A percentile compares a stretch with the other conserved stretches of the same genome.
Conservation (phyloP, 2,113 vertebrate genomes). For the Paedocypris sp. region DNA sequence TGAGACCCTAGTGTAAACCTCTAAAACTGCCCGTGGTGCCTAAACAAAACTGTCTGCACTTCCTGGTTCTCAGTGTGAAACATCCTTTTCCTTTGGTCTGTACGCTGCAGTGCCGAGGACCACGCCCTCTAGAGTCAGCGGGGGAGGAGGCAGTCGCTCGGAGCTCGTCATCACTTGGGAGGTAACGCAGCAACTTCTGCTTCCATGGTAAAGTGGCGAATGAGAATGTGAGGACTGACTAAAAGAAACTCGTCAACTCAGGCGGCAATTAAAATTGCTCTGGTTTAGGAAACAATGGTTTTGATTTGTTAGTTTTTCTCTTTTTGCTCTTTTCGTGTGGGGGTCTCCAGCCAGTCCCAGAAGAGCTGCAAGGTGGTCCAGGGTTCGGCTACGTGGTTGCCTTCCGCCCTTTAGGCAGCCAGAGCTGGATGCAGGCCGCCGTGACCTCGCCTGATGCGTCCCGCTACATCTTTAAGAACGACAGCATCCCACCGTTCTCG, state of each 20-base stretch:
- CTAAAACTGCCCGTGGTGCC: not conserved
- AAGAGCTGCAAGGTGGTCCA: slow-evolving; percentile 85
- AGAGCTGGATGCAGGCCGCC: slow-evolving; percentile 91
- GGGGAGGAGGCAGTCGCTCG: slow-evolving; percentile 84
- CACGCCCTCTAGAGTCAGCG: slow-evolving; percentile 81
- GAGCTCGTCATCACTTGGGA: slow-evolving; percentile 96
- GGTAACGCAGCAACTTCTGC: slow-evolving; percentile 54
- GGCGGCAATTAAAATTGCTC: not conserved
- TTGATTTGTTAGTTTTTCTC: too few species aligned
- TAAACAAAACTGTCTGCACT: not conserved
- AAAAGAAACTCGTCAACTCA: not conserved
- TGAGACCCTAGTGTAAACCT: too few species aligned
- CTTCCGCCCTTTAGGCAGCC: slow-evolving; percentile 76
- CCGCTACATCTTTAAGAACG: slow-evolving; percentile 87
- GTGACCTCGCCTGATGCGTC: slow-evolving; percentile 82
- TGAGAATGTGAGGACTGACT: too few species aligned
- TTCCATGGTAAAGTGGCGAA: not conserved
- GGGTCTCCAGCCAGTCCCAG: slow-evolving; percentile 74
- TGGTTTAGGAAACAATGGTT: not conserved
- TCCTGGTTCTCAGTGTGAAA: not conserved
- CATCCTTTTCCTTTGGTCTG: not conserved
- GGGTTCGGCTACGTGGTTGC: slow-evolving; percentile 95
- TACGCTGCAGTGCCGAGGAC: slow-evolving; percentile 72
- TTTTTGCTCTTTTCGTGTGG: not conserved
- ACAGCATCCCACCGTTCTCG: slow-evolving; percentile 83